Base-by-base conservation (phyloP, 2,113 vertebrate genomes). In the Cepphus grylle region DNA sequence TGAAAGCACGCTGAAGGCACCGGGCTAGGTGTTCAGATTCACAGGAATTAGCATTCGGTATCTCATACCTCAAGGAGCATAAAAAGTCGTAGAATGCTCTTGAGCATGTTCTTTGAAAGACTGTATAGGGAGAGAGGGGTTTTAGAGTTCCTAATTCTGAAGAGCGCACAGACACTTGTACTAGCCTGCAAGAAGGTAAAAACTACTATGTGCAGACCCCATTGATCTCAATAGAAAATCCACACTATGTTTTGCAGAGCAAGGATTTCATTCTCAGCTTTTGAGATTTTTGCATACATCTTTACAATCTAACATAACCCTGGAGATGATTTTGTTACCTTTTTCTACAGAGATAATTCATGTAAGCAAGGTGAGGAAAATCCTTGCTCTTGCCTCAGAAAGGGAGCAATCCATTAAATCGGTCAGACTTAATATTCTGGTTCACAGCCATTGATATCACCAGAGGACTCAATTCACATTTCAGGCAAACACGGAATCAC, bases 131-230 rank as follows among this genome's bases (percentile, higher is more conserved):
- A 74, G 13, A n/a, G 13, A 34, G 34, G 17, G 20, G 15, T 2
- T 67, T 90, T n/a, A 36, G 15, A 10, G 12, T 63, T 90, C 88
- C 36, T 59, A 23, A 67, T 71, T 79, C 45, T 80, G 58, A 80
- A 88, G 22, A 83, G 5, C 21, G 14, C 50, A 83, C 27, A 62
- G 38, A 47, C 7, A 40, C 12, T n/a, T n/a, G 6, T 40, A 73
- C 10, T 50, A 78, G 30, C 8, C 29, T 38, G 15, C 6, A 2
- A 58, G 30, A 65, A 69, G 23, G 11, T 34, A 73, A 67, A 83
- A 70, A 47, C 5, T 12, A 32, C n/a, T 38, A 19, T 0, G 0
- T 49, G 42, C 42, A 53, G 63, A 73, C 10, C 5, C 10, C 25
- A 30, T 0, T 90, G 70, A 29, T 47, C 34, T 53, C 58, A 70